phyloP scores from a whole-genome alignment of 2,113 vertebrate genomes.

The Bujurquina vittata region DNA sequence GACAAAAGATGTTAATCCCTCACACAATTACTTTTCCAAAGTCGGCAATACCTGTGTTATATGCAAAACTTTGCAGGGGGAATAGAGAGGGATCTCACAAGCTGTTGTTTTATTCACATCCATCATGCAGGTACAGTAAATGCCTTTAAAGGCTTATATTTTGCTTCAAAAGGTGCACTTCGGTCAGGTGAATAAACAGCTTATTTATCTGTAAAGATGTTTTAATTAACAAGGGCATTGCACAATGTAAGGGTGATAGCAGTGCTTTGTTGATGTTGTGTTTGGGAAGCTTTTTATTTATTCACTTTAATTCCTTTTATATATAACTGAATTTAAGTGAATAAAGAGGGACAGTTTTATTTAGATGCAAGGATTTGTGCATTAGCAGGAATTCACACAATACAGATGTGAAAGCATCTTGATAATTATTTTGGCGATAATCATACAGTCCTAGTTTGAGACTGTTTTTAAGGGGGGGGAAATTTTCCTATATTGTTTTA shows the following conservation, averaged over 20 bases:
- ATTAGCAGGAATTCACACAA: neutral
- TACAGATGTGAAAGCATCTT: no score
- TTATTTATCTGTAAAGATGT: neutral
- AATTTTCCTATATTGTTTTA: neutral
- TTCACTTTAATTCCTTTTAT: no score
- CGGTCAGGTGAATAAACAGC: neutral
- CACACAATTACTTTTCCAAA: neutral
- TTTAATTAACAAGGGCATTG: neutral
- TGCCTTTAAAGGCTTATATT: neutral
- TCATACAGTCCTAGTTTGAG: neutral
- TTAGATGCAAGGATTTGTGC: accelerated
- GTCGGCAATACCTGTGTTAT: neutral
- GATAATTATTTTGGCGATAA: neutral
- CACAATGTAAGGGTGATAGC: neutral
- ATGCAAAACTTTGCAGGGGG: neutral
- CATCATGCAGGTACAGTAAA: neutral
- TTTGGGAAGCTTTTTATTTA: neutral
- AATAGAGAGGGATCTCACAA: no score
- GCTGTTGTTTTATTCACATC: neutral
- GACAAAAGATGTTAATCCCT: neutral
- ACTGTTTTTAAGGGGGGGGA: neutral
- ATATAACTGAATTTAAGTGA: neutral
- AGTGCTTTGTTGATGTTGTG: neutral
- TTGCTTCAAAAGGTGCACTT: neutral
- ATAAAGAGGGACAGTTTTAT: neutral